Percentiles rank a stretch among this genome's conserved stretches.
phyloP scores from a whole-genome alignment of 2,797 vertebrate genomes.

The Sylvilagus floridanus region DNA sequence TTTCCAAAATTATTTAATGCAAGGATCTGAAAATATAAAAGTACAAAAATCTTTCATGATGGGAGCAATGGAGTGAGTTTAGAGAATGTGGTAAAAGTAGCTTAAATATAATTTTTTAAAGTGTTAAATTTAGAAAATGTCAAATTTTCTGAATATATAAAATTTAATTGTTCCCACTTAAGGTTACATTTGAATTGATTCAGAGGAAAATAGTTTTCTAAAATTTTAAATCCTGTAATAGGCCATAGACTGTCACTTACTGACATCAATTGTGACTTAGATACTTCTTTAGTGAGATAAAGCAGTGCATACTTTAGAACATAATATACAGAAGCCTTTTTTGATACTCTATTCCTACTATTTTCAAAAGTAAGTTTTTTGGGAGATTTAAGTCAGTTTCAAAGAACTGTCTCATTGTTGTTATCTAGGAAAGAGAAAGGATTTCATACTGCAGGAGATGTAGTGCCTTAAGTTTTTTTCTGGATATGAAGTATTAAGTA shows the following conservation, averaged over 20 bases:
- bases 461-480: not conserved
- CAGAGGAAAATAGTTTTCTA: not conserved
- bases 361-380: not conserved
- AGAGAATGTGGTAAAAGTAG: not conserved
- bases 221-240: not conserved
- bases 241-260: not conserved
- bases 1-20: not conserved
- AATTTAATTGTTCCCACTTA: not conserved
- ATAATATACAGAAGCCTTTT: not conserved
- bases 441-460: not conserved
- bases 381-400: not conserved
- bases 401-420: not conserved
- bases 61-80: not conserved
- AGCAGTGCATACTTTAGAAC: not conserved
- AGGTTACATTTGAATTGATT: not conserved
- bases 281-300: not conserved
- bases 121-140: not conserved
- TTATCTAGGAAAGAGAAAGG: not conserved
- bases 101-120: not conserved
- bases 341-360: not conserved
- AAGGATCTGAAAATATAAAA: not conserved
- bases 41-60: not conserved
- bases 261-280: constrained; percentile 4
- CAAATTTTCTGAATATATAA: not conserved
- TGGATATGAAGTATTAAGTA: not conserved